These are phyloP conservation scores for Stenchaetothrips biformis DNA, from an alignment of 2,888 invertebrate species.

Conservation along the genomic window DNA sequence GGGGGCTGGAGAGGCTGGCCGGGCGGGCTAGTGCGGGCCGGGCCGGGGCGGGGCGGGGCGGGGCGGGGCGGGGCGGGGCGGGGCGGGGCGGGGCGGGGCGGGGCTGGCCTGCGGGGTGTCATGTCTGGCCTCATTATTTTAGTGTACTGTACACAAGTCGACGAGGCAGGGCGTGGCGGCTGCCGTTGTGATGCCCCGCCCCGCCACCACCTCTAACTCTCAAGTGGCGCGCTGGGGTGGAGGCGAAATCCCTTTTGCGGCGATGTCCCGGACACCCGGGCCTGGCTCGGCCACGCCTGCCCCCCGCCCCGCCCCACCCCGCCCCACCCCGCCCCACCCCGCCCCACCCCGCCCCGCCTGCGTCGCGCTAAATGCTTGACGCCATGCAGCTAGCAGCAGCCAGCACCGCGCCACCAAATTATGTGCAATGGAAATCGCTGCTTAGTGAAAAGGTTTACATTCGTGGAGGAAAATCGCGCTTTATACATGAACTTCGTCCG, in stretches of 20 bases:
- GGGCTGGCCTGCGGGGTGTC: not conserved
- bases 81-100: not conserved
- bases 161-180: not conserved
- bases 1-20: not conserved
- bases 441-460: too few species aligned
- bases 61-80: not conserved
- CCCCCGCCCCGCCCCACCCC: too few species aligned
- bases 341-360: too few species aligned
- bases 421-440: too few species aligned
- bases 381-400: not conserved
- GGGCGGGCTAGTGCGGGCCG: not conserved
- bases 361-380: not conserved
- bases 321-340: too few species aligned
- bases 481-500: too few species aligned
- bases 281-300: too few species aligned
- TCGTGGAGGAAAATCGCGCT: too few species aligned
- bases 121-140: constrained; percentile 21
- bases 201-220: not conserved
- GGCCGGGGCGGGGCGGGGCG: too few species aligned
- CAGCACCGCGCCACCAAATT: not conserved
- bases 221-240: not conserved
- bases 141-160: constrained; percentile 19
- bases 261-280: too few species aligned
- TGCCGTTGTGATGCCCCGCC: not conserved
- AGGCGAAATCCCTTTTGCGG: not conserved